Evolutionary conservation across 23 tunicate species (phyloP).

Genomic region (Trididemnum miniatum): DNA sequence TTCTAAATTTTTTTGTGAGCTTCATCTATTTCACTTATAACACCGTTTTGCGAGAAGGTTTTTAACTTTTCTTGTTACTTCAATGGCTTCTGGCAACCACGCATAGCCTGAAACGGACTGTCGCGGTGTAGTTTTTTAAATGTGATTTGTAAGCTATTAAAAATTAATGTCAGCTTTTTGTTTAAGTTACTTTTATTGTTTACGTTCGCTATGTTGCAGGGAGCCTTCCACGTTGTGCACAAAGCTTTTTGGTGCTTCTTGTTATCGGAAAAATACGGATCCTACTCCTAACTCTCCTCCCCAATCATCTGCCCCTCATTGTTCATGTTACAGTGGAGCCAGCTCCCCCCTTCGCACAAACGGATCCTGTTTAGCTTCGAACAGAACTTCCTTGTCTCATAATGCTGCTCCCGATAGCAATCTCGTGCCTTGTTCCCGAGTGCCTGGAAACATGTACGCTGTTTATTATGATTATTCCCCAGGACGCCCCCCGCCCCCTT

Average conservation of each 20-base stretch:
- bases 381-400: slow-evolving; percentile 33
- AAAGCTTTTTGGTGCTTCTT: not conserved
- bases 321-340: slow-evolving; percentile 40
- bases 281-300: not conserved
- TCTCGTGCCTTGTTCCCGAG: not conserved
- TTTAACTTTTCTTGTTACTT: no score
- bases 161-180: no score
- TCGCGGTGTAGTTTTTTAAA: no score
- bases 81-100: no score
- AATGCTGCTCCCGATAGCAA: not conserved
- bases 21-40: no score
- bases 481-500: slow-evolving; percentile 3
- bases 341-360: slow-evolving; percentile 10
- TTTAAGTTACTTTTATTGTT: no score
- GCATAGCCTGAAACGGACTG: no score
- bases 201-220: no score
- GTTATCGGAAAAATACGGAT: not conserved
- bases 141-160: no score
- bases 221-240: slow-evolving; percentile 2
- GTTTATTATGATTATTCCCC: slow-evolving; percentile 20
- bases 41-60: no score
- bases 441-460: slow-evolving; percentile 21
- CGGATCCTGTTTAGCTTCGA: slow-evolving; percentile 10
- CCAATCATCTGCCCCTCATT: slow-evolving; percentile 7
- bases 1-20: no score